Base-by-base conservation (phyloP, 1,140 invertebrate species). In the Heterodera schachtii region DNA sequence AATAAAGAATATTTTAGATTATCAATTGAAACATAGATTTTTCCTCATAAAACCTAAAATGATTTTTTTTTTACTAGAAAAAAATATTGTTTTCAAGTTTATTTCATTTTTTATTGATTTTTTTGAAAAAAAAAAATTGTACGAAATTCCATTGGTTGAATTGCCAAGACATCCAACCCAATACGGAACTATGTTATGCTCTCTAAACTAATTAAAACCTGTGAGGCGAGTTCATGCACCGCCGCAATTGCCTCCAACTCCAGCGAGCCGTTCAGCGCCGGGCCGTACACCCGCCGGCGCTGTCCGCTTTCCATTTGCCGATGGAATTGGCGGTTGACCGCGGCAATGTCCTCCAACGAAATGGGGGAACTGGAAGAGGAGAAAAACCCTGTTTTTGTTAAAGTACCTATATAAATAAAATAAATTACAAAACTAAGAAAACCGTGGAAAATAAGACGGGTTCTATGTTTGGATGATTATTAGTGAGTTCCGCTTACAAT, bases 231-330 rank as follows among this genome's bases (percentile, higher is more conserved):
- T 80, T 89, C 88, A 67, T 89, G 89, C 44, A 89, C 89, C 21
- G 88, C 89, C 3, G 88, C 86, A 44, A 89, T 90, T 2, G 88
- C 88, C 73, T 89, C 88, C 71, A 89, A 77, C 81, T 89, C 88
- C 9, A 89, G 75, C 13, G 85, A 82, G 1, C 88, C 87, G 47
- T 84, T 9, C 7, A 46, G 44, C 66, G 31, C 52, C 43, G n/a
- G 41, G 75, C 41, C 11, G 75, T 78, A 52, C 41, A 3, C 5
- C 47, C 21, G n/a, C 8, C 67, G 44, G 19, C 41, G 66, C 31
- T 70, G 73, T 74, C 43, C 44, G 11, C 47, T 41, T 31, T 71
- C 52, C 78, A 46, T 49, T 44, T 71, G 70, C 64, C 60, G 60
- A 82, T 89, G 84, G 19, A 82, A 60, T 82, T 84, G 84, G 41